phyloP scores from a whole-genome alignment of 2,797 vertebrate species.

The Siniperca obscura region DNA sequence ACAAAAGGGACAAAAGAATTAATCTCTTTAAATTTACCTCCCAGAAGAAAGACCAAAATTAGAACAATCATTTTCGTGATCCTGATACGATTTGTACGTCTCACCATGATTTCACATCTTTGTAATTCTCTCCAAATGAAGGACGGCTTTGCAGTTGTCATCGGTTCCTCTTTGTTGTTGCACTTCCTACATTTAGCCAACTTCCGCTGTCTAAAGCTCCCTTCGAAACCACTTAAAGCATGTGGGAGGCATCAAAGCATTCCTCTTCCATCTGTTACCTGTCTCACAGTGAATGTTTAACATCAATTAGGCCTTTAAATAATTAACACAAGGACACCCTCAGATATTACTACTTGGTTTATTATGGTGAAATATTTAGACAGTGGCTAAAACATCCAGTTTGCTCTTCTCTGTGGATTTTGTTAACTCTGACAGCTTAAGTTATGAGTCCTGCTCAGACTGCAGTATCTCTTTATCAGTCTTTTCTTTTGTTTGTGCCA shows the following conservation, averaged over 20 bases:
- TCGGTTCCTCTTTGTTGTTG: slow-evolving; percentile 52
- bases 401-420: background rate
- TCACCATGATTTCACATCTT: background rate
- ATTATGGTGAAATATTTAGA: slow-evolving; percentile 25
- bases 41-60: slow-evolving; percentile 37
- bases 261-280: background rate
- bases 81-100: accelerated
- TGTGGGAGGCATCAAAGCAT: background rate
- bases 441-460: background rate
- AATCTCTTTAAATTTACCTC: slow-evolving; percentile 51
- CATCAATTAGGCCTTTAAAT: background rate
- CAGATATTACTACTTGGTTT: slow-evolving; percentile 23
- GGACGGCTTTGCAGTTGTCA: background rate
- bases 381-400: background rate
- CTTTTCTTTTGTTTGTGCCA: background rate
- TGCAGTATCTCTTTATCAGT: background rate
- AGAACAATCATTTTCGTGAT: slow-evolving; percentile 31
- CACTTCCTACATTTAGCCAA: slow-evolving; percentile 41
- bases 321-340: background rate
- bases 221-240: background rate
- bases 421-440: background rate
- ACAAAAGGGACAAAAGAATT: background rate
- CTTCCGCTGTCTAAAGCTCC: slow-evolving; percentile 15
- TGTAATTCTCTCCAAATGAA: background rate
- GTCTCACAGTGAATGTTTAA: background rate